Percentiles rank a stretch among this genome's conserved stretches.
phyloP scores from a whole-genome alignment of 2,113 vertebrate genomes.

The Leucopsar rothschildi region DNA sequence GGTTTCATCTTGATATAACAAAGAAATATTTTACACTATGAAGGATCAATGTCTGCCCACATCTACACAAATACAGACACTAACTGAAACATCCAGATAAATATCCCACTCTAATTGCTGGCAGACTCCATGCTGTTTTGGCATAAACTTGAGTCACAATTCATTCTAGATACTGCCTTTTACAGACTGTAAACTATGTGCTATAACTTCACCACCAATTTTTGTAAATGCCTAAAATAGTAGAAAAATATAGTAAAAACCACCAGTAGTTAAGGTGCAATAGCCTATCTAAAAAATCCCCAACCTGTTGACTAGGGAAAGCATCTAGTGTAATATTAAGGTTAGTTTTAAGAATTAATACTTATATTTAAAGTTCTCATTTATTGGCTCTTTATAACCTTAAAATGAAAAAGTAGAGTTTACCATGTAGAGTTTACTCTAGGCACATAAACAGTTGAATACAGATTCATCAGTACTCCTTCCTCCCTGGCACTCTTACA shows the following conservation, averaged over 20 bases:
- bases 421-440: neutral
- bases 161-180: neutral
- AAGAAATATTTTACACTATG: neutral
- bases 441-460: neutral
- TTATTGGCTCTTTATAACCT: neutral
- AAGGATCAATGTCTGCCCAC: neutral
- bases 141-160: neutral
- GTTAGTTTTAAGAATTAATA: neutral
- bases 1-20: neutral
- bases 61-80: neutral
- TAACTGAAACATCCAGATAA: neutral
- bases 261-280: neutral
- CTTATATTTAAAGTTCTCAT: neutral
- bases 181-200: neutral
- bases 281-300: accelerated
- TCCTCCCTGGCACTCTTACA: neutral
- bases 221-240: neutral
- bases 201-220: neutral
- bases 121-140: neutral
- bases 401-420: neutral
- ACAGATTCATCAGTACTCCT: neutral
- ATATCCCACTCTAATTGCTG: neutral
- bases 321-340: neutral
- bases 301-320: neutral
- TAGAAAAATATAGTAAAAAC: neutral